phyloP scores from a whole-genome alignment of 2,888 invertebrate genomes.

The Scaptomyza cyrtandrae region DNA sequence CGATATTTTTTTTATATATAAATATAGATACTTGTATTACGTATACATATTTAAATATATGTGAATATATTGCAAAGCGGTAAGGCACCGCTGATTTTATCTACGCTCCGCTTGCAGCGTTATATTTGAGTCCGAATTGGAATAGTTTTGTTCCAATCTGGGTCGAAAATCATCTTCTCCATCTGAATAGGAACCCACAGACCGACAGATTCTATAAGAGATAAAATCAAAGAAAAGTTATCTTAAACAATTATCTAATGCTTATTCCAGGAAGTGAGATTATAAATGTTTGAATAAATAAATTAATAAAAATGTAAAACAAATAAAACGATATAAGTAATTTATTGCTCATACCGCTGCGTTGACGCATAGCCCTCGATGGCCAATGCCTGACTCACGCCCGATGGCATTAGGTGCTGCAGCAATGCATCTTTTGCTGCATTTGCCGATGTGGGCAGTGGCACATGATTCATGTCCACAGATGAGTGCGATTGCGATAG shows the following conservation, averaged over 20 bases:
- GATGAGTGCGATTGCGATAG: constrained; percentile 82
- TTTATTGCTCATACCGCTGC: constrained; percentile 57
- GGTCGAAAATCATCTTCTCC: constrained; percentile 74
- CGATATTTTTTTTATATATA: constrained; percentile 33
- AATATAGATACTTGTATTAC: constrained; percentile 47
- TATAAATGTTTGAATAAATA: not conserved
- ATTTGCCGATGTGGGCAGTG: constrained; percentile 66
- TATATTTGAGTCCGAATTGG: constrained; percentile 81
- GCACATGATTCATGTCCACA: constrained; percentile 80
- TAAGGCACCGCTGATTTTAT: constrained; percentile 30
- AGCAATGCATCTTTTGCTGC: constrained; percentile 64
- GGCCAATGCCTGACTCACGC: constrained; percentile 67
- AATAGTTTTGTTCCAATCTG: constrained; percentile 71
- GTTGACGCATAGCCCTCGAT: constrained; percentile 68
- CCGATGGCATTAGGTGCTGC: constrained; percentile 61
- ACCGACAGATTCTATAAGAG: constrained; percentile 76
- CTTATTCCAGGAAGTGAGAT: not conserved
- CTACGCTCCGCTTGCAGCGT: constrained; percentile 68
- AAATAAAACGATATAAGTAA: not conserved
- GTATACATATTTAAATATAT: constrained; percentile 19
- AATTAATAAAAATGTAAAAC: not conserved
- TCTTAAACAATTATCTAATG: not conserved
- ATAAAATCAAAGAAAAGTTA: not conserved
- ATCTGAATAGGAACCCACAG: constrained; percentile 83
- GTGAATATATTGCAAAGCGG: constrained; percentile 47